Base-by-base conservation (phyloP, 2,888 invertebrate species). In the Drosophila ochracea region DNA sequence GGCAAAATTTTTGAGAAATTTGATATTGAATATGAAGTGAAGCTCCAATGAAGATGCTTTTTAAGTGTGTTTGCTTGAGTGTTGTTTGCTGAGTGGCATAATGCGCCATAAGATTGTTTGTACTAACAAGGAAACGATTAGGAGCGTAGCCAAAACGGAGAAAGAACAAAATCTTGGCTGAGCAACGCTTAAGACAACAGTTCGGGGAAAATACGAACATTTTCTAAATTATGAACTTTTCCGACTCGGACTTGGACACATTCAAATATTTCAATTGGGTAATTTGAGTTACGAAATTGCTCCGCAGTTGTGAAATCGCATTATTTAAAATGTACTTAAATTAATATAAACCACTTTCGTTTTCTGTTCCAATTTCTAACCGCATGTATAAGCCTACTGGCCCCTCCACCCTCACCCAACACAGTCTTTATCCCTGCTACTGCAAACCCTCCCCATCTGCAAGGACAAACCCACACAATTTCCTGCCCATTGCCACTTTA, bases 11-110 rank as follows among this genome's bases (percentile, higher is more conserved):
- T 74, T 79, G 62, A 62, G 89, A 82, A 88, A 86, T 88, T 84
- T 74, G 90, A 86, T 86, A 88, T 83, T 59, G 78, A 76, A 78
- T 78, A 85, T 90, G 78, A 88, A 90, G 89, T 80, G 85, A 47
- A 47, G 73, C 70, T 73, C 64, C 63, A 71, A 67, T 55, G 57
- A 41, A 50, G 60, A 35, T 52, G 59, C 47, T 50, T 13, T 16
- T 57, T 21, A 55, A 54, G 43, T 30, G 60, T 64, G 49, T 54
- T 50, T 62, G 35, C 28, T 37, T 53, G 47, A 37, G 53, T 61
- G 54, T 65, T 79, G 73, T 82, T 80, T 85, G 64, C 75, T 43
- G 62, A 85, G 72, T 83, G 80, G 43, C 78, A 57, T 59, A 74
- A 79, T 84, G 76, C 68, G 70, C 47, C 50, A 47, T 28, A 74